Evolutionary conservation across 2,888 invertebrate genomes (phyloP), one percentile per base, ranked within the genome.

Genomic region (Rosalia funebris): DNA sequence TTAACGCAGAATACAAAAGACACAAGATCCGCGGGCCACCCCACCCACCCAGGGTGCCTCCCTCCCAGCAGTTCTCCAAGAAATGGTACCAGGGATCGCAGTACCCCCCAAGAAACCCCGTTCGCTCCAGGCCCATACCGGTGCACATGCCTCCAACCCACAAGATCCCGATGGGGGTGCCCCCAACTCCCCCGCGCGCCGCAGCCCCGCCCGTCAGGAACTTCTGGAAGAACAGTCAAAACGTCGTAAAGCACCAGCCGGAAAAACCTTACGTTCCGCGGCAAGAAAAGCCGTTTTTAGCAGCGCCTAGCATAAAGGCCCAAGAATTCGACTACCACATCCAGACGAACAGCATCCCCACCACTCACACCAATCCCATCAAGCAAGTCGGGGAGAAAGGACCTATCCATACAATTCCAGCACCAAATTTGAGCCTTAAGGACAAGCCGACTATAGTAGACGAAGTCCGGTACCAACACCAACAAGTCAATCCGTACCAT

Each of bases 341-440:
- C 7, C 80, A 79, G 66, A 78, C 76, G 19, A 81, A 79, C 59
- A 78, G 68, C 56, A 81, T 80, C 46, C 78, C 79, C n/a, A 66
- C 67, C 10, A 72, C 71, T 1, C 75, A 74, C 41, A 63, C 69
- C 1, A 76, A 78, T 53, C 73, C 80, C 1, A 81, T 82, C 17
- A 79, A 82, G 57, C 82, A 81, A 71, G 67, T 80, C 37, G 82
- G 79, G 7, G 81, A 82, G 57, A 85, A 87, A 76, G 91, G 91
- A 70, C 92, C 92, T 1, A 93, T 93, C 76, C 92, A 92, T 81
- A 92, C 93, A 7, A 92, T 93, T 67, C 92, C 92, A 75, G 93
- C 93, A 16, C 93, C 93, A 5, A 92, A 93, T 83, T 83, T 93
- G 47, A 89, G 89, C 68, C 84, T 87, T 4, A 85, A 87, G 0